These are phyloP conservation scores for Charina bottae DNA, from an alignment of 2,113 vertebrate species.

Conservation along the genomic window DNA sequence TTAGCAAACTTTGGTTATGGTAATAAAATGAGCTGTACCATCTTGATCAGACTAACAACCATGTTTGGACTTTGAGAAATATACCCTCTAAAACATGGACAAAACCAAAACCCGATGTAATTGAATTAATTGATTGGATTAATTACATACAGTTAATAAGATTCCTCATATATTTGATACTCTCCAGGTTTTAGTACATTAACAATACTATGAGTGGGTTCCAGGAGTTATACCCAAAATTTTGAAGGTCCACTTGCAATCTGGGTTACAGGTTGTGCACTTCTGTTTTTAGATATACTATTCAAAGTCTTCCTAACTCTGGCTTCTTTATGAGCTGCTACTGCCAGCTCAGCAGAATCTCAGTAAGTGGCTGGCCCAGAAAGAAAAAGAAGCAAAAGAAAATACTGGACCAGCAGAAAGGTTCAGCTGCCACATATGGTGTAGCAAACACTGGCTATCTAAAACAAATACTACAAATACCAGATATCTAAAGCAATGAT, in stretches of 20 bases:
- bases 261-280: neutral
- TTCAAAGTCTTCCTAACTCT: neutral
- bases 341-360: neutral
- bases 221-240: neutral
- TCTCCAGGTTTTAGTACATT: neutral
- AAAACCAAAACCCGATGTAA: too few relatives aligned
- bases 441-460: too few relatives aligned
- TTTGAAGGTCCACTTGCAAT: neutral
- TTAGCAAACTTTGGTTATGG: too few relatives aligned
- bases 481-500: neutral
- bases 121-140: too few relatives aligned
- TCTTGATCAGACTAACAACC: too few relatives aligned
- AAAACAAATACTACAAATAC: neutral
- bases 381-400: neutral
- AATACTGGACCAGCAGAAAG: neutral
- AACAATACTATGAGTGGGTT: neutral
- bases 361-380: neutral
- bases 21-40: too few relatives aligned
- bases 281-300: neutral
- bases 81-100: too few relatives aligned
- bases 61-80: too few relatives aligned
- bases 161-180: too few relatives aligned
- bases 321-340: neutral
- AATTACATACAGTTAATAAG: too few relatives aligned
- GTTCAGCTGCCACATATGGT: neutral